Evolutionary conservation across 2,888 invertebrate species (phyloP), one percentile per base, ranked within the genome.

Genomic region (Athalia cordata): DNA sequence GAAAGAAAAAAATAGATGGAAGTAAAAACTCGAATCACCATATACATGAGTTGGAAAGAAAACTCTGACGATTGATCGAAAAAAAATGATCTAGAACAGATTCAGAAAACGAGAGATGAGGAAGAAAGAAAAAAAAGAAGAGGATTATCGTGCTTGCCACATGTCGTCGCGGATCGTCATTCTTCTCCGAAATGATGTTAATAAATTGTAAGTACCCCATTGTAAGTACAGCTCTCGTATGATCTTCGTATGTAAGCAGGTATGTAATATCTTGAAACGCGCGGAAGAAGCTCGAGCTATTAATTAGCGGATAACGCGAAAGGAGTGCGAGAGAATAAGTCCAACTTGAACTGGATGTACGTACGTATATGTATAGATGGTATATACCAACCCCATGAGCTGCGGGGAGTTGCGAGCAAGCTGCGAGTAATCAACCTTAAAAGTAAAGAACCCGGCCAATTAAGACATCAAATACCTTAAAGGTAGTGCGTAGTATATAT

Each of bases 381-480:
- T 45, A 6, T n/a, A 6, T 15, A 15, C 57, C 59, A 57, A n/a
- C 15, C 50, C n/a, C 45, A n/a, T 65, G 50, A 6, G 65, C 29
- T 62, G 50, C 43, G 50, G 43, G 15, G 57, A 13, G 13, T 11
- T 59, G 43, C 61, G 13, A 6, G n/a, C 65, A 45, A 57, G 50
- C n/a, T 49, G 72, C 72, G 57, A 49, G 62, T 64, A 75, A 75
- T 75, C 75, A 75, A 50, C 75, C 62, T 75, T 64, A 75, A 77
- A 77, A 57, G 77, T 66, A 47, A 65, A 78, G 83, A 82, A 81
- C 84, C 79, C 82, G 80, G 82, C 87, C 88, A 88, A 89, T 89
- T 88, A 89, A 89, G 89, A 88, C 87, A 86, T 88, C 88, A 87
- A 85, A 83, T 84, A 84, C 85, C 85, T 86, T 85, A 68, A 50